Percentiles rank a stretch among this genome's conserved stretches.
phyloP scores from a whole-genome alignment of 2,113 vertebrate genomes.

The Bambusicola thoracicus region DNA sequence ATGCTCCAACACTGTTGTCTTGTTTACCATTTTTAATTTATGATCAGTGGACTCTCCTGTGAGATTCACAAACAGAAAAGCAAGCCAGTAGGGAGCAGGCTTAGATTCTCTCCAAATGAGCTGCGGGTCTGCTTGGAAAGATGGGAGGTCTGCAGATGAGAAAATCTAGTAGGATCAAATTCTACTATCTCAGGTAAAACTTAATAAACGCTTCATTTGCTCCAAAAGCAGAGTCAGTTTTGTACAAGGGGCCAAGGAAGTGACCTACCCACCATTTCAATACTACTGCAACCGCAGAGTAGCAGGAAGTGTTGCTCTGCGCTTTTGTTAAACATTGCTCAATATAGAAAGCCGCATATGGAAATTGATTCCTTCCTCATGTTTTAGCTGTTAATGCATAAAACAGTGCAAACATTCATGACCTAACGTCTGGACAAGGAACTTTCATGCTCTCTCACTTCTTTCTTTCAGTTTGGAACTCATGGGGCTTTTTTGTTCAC shows the following conservation, averaged over 20 bases:
- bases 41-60: background rate
- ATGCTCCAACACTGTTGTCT: background rate
- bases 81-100: background rate
- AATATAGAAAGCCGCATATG: background rate
- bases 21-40: background rate
- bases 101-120: background rate
- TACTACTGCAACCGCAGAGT: background rate
- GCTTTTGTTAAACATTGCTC: background rate
- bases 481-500: rapidly evolving
- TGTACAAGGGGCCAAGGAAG: background rate
- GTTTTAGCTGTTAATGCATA: slow-evolving; percentile 14
- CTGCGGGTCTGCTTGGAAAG: background rate
- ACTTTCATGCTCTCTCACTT: background rate
- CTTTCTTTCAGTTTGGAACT: background rate
- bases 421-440: background rate
- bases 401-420: background rate
- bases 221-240: background rate
- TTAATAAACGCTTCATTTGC: background rate
- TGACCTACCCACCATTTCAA: background rate
- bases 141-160: background rate
- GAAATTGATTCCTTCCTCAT: slow-evolving; percentile 16
- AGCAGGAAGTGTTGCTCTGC: background rate
- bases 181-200: background rate
- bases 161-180: background rate
- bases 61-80: background rate